These are phyloP conservation scores for Palythoa heliodiscus DNA, from an alignment of 92 coral and sea anemone species.

Conservation along the genomic window DNA sequence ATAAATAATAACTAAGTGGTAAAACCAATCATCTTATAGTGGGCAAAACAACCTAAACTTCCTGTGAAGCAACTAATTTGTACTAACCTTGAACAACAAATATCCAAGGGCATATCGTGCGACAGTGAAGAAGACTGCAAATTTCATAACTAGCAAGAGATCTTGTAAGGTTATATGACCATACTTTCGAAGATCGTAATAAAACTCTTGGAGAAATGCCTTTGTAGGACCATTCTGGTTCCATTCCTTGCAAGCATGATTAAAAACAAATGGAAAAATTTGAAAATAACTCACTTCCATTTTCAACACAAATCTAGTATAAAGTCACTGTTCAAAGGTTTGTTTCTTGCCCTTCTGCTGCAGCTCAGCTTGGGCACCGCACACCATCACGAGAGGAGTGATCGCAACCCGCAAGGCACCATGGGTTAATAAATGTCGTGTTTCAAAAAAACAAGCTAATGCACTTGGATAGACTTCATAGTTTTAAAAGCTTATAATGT, in stretches of 20 bases:
- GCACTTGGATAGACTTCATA: too few species aligned
- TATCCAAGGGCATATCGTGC: slow-evolving; percentile 64
- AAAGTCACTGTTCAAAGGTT: not conserved
- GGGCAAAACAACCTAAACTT: slow-evolving; percentile 16
- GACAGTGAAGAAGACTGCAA: slow-evolving; percentile 82
- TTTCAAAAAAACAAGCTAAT: too few species aligned
- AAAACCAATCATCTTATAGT: slow-evolving; percentile 28
- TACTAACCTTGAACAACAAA: slow-evolving; percentile 73
- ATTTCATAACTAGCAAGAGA: slow-evolving; percentile 45
- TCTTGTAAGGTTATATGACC: slow-evolving; percentile 74
- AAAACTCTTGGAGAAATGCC: slow-evolving; percentile 76
- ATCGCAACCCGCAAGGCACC: slow-evolving; percentile 5
- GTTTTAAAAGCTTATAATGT: too few species aligned
- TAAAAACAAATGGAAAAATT: slow-evolving; percentile 70
- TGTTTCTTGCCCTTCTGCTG: slow-evolving; percentile 5
- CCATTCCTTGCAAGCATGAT: slow-evolving; percentile 55
- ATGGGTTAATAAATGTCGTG: not conserved
- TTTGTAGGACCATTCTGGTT: slow-evolving; percentile 49
- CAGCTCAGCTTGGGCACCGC: slow-evolving; percentile 13
- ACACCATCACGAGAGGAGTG: slow-evolving; percentile 18
- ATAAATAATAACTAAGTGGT: slow-evolving; percentile 41
- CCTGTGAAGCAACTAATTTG: not conserved
- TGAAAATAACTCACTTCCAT: slow-evolving; percentile 65
- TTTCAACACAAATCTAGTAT: not conserved
- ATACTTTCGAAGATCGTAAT: slow-evolving; percentile 56